phyloP scores from a whole-genome alignment of 2,797 vertebrate species.

The Enteromius argenteus region DNA sequence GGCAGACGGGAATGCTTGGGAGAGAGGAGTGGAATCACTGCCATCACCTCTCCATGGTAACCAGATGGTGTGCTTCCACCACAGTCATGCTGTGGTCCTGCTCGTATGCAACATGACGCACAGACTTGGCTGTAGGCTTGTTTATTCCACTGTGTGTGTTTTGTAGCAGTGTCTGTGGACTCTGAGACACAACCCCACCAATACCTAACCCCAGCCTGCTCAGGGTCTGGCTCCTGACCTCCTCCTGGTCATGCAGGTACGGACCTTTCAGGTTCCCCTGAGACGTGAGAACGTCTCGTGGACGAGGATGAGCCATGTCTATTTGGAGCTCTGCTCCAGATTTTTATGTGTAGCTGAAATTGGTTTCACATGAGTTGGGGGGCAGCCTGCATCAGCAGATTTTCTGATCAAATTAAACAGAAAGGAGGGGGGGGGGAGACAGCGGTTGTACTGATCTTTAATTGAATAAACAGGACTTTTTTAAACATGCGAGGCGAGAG shows the following conservation, averaged over 20 bases:
- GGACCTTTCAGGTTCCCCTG: constrained; percentile 13
- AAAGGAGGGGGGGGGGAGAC: constrained; percentile 56
- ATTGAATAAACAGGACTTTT: constrained; percentile 81
- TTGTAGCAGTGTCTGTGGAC: constrained; percentile 17
- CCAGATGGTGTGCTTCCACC: constrained; percentile 54
- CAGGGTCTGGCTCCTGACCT: constrained; percentile 17
- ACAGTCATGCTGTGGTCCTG: constrained; percentile 56
- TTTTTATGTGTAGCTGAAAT: constrained; percentile 82
- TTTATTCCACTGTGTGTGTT: constrained; percentile 44
- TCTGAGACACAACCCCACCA: neutral
- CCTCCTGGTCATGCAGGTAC: neutral
- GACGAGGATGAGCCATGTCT: constrained; percentile 59
- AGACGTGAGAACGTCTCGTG: constrained; percentile 19
- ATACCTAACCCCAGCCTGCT: neutral
- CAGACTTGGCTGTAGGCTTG: constrained; percentile 46
- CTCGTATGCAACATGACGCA: constrained; percentile 52
- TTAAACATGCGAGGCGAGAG: constrained; percentile 65
- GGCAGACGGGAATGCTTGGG: constrained; percentile 11
- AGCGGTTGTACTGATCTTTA: constrained; percentile 85
- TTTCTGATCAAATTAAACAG: constrained; percentile 89
- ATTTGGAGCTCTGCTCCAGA: constrained; percentile 59
- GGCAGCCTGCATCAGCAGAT: constrained; percentile 85
- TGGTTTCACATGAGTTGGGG: constrained; percentile 90
- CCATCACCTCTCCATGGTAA: constrained; percentile 48
- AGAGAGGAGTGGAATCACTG: constrained; percentile 31